phyloP scores from a whole-genome alignment of 2,888 invertebrate genomes.

The Trichopoda pennipes region DNA sequence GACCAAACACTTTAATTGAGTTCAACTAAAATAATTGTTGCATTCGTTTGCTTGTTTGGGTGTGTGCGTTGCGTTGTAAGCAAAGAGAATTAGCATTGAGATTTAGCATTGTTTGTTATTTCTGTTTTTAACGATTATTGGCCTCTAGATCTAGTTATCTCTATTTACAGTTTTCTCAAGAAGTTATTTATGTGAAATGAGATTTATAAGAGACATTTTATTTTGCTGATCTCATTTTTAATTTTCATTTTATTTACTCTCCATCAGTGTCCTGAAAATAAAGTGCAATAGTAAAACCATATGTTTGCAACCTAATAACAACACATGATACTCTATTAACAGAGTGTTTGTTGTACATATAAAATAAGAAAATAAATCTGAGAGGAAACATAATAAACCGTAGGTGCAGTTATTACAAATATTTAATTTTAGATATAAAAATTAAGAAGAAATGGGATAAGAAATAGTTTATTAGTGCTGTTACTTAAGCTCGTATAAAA shows the following conservation, averaged over 20 bases:
- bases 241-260: conserved; percentile 43
- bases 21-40: conserved; percentile 56
- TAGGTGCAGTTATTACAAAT: neutral
- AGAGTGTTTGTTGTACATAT: neutral
- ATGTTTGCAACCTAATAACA: neutral
- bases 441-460: neutral
- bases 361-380: conserved; percentile 41
- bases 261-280: conserved; percentile 17
- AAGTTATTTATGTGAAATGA: too few species aligned
- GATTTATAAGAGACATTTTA: conserved; percentile 27
- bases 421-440: neutral
- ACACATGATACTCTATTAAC: conserved; percentile 23
- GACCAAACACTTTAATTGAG: conserved; percentile 70
- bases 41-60: neutral
- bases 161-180: conserved; percentile 18
- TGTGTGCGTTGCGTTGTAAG: conserved; percentile 29
- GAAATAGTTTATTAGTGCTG: neutral
- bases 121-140: neutral
- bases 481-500: conserved; percentile 1
- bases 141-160: neutral
- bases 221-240: conserved; percentile 66
- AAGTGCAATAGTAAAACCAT: conserved; percentile 26
- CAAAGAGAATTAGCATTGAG: conserved; percentile 24
- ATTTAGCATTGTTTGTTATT: conserved; percentile 19
- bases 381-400: conserved; percentile 59